Percentiles rank a stretch among this genome's conserved stretches.
These are phyloP conservation scores for Florisuga fusca DNA, from an alignment of 2,797 vertebrate species.

Conservation along the genomic window DNA sequence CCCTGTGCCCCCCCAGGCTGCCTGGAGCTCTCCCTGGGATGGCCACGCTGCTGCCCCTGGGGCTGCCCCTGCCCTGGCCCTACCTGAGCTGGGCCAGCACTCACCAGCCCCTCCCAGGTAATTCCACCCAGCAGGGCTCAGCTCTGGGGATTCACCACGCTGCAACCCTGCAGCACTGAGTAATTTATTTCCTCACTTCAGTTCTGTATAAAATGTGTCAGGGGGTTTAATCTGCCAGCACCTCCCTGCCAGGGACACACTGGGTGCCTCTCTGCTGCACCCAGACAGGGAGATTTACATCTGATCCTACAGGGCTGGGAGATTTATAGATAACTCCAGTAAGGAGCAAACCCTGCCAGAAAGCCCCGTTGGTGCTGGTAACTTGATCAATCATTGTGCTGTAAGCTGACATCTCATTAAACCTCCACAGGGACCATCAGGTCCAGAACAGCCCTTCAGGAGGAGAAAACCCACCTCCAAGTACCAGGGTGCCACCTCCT, in stretches of 20 bases:
- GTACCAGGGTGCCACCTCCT: not conserved
- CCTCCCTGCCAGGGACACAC: not conserved
- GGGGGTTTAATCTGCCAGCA: constrained; percentile 29
- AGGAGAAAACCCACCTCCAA: constrained; percentile 20
- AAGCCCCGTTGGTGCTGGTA: constrained; percentile 15
- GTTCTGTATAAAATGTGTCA: not conserved
- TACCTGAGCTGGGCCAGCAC: not conserved
- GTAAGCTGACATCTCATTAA: constrained; percentile 47
- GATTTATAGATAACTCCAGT: constrained; percentile 30
- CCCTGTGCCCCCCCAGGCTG: not conserved
- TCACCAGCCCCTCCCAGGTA: accelerated
- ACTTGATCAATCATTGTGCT: constrained; percentile 40
- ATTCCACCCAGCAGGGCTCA: not conserved
- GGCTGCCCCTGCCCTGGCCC: not conserved
- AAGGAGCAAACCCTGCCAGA: not conserved
- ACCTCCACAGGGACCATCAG: not conserved
- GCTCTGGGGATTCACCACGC: not conserved
- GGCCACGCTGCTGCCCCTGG: not conserved
- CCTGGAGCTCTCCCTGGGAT: not conserved
- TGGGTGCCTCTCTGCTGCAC: not conserved
- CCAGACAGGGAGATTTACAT: constrained; percentile 32
- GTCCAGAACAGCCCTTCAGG: constrained; percentile 1
- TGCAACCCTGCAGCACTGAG: not conserved
- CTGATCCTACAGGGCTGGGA: constrained; percentile 7
- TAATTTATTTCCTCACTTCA: not conserved